Evolutionary conservation across 2,797 vertebrate genomes (phyloP), one percentile per base, ranked within the genome.

Genomic region (Amblyraja radiata): DNA sequence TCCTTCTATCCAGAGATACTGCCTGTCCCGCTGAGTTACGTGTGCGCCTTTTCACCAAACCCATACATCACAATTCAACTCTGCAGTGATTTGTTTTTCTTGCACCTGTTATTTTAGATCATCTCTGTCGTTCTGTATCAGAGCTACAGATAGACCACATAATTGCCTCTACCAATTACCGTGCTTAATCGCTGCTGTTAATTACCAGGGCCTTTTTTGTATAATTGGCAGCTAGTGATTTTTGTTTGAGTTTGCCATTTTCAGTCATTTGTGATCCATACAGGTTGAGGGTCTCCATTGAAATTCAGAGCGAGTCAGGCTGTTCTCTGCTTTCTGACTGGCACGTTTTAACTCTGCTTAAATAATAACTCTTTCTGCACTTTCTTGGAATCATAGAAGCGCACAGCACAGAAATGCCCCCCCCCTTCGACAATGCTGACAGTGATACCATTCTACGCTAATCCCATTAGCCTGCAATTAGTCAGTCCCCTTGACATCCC

Each of bases 141-240:
- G 65, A 90, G 65, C 10, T 25, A 39, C 68, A 92, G 39, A 73
- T 10, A 92, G 36, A 76, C 36, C 71, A 54, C 90, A 54, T 92
- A 92, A 92, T 92, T 92, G 73, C 18, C 71, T n/a, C 23, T 54
- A 39, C 54, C 90, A 92, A 76, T 74, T 74, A 54, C 71, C 16
- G 23, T 23, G 46, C n/a, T n/a, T 92, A 76, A 92, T 91, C 28
- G 71, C 90, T 10, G 39, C 90, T 74, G 68, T 91, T 91, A 91
- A 91, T 76, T 92, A 71, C 28, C 46, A 74, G 71, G 71, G 71
- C 90, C 25, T 11, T 74, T 76, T 90, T 90, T 18, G 54, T 28
- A 25, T 21, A 65, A 65, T 65, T 91, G 90, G 46, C 90, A 74
- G 36, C 68, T 23, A 54, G 90, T 4, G 32, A 68, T 90, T 90